Evolutionary conservation across 1,140 invertebrate genomes (phyloP).

Genomic region (Penaeus indicus): DNA sequence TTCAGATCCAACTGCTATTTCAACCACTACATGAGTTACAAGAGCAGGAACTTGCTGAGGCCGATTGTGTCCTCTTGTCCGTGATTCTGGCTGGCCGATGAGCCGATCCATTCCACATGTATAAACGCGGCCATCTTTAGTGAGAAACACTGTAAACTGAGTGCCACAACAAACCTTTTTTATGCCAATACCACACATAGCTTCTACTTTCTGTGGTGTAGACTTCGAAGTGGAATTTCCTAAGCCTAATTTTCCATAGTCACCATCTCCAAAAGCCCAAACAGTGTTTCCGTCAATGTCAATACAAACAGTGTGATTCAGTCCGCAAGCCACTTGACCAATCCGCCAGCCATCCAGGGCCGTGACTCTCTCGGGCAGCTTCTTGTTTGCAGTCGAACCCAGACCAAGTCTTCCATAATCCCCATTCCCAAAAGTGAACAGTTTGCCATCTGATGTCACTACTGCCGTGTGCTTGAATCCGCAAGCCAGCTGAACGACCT

Average conservation of each 20-base stretch:
- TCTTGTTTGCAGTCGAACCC: constrained; percentile 76
- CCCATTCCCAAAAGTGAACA: constrained; percentile 80
- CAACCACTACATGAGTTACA: constrained; percentile 73
- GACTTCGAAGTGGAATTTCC: constrained; percentile 75
- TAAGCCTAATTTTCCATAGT: constrained; percentile 78
- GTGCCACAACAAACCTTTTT: constrained; percentile 78
- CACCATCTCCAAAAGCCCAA: constrained; percentile 80
- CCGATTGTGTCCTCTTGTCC: constrained; percentile 70
- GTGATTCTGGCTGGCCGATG: constrained; percentile 74
- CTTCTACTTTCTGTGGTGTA: constrained; percentile 74
- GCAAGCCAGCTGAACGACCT: constrained; percentile 76
- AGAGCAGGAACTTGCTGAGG: constrained; percentile 73
- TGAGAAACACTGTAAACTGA: constrained; percentile 78
- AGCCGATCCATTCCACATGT: constrained; percentile 78
- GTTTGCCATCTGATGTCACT: constrained; percentile 77
- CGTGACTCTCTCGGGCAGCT: constrained; percentile 75
- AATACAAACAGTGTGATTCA: constrained; percentile 78
- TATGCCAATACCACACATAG: constrained; percentile 74
- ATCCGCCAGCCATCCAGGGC: constrained; percentile 72
- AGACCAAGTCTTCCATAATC: constrained; percentile 79
- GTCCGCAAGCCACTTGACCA: constrained; percentile 75
- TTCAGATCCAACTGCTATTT: constrained; percentile 78
- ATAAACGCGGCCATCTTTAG: constrained; percentile 75
- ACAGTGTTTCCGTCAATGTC: constrained; percentile 75
- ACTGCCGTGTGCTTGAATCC: constrained; percentile 81